Evolutionary conservation across 1,140 invertebrate species (phyloP).

Genomic region (Atta texana): DNA sequence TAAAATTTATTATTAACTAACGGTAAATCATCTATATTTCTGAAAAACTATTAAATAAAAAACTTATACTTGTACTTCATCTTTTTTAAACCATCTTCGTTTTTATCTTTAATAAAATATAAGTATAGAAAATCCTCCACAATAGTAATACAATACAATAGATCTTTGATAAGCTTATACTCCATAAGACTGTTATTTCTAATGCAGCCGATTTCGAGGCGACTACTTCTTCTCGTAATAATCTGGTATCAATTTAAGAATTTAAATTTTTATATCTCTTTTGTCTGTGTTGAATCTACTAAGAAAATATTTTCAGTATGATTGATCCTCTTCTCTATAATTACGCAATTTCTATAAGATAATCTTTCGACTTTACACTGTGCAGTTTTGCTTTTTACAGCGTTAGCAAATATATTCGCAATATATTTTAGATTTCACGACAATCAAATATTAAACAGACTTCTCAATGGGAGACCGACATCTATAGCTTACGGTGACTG

Average conservation of each 20-base stretch:
- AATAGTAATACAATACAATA: not conserved
- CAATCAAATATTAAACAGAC: conserved; percentile 29
- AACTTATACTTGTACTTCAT: not conserved
- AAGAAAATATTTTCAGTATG: not conserved
- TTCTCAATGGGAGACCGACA: not conserved
- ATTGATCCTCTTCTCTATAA: too few relatives aligned
- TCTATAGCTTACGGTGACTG: not conserved
- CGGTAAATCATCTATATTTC: not conserved
- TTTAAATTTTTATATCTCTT: conserved; percentile 26
- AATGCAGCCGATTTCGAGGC: not conserved
- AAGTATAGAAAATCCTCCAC: not conserved
- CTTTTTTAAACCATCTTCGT: not conserved
- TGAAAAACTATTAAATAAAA: not conserved
- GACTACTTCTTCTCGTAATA: not conserved
- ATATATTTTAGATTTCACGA: not conserved
- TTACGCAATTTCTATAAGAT: conserved; percentile 15
- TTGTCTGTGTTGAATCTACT: not conserved
- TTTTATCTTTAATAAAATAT: not conserved
- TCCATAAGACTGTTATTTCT: not conserved
- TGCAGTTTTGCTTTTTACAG: not conserved
- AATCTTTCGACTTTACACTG: conserved; percentile 13
- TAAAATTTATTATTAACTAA: not conserved
- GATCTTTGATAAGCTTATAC: not conserved
- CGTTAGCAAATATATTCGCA: too few relatives aligned
- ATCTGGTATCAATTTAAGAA: not conserved